phyloP scores from a whole-genome alignment of 2,797 vertebrate genomes.

The Enteromius argenteus region DNA sequence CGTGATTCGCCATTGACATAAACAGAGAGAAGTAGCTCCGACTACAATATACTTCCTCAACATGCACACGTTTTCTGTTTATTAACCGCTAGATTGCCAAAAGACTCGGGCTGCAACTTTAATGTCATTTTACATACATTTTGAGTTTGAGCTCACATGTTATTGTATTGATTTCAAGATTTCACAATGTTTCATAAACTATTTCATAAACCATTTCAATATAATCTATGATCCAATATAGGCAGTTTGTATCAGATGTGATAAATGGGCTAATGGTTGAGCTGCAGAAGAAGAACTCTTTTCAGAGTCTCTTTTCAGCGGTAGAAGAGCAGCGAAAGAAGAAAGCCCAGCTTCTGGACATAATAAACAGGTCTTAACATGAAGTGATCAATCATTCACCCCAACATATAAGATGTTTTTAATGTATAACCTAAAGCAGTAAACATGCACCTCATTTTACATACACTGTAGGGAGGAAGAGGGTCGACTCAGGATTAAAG shows the following conservation, averaged over 20 bases:
- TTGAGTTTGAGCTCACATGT: not conserved
- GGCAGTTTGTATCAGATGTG: slow-evolving; percentile 79
- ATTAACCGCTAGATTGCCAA: too few species aligned
- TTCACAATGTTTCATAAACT: not conserved
- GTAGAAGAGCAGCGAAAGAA: slow-evolving; percentile 73
- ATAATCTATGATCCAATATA: slow-evolving; percentile 69
- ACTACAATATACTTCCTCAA: too few species aligned
- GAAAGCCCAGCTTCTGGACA: slow-evolving; percentile 70
- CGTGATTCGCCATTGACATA: too few species aligned
- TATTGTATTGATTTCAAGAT: not conserved
- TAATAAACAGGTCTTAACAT: slow-evolving; percentile 76
- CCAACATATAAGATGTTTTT: not conserved
- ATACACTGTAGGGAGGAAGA: slow-evolving; percentile 76
- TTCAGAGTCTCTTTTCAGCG: slow-evolving; percentile 73
- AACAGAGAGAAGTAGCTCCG: too few species aligned
- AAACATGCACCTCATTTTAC: not conserved
- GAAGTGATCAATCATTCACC: not conserved
- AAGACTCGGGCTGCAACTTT: not conserved
- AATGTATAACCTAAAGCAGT: not conserved
- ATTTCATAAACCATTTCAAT: not conserved
- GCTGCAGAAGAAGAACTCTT: slow-evolving; percentile 78
- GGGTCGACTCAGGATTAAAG: slow-evolving; percentile 72
- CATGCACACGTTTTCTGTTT: too few species aligned
- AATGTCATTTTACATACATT: not conserved
- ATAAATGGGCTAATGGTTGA: slow-evolving; percentile 73